Evolutionary conservation across 1,140 invertebrate genomes (phyloP).

Genomic region (Hyles vespertilio): DNA sequence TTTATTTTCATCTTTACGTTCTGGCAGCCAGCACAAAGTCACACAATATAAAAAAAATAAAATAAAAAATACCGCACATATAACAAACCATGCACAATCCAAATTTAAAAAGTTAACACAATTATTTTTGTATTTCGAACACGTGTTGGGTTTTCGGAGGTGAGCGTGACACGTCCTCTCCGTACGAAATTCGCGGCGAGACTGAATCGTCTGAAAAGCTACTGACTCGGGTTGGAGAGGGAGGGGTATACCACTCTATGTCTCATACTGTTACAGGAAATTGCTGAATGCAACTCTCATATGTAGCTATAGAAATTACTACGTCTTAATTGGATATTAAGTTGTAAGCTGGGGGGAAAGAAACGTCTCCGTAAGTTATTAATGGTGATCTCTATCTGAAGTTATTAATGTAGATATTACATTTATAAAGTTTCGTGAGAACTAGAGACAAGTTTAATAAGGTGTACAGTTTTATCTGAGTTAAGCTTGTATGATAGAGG

Average conservation of each 20-base stretch:
- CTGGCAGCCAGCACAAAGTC: conserved; percentile 26
- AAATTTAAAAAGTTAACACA: conserved; percentile 23
- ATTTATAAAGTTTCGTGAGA: too few species aligned
- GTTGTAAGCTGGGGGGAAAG: background rate
- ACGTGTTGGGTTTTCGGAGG: conserved; percentile 15
- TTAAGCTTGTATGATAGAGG: too few species aligned
- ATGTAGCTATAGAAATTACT: conserved; percentile 1
- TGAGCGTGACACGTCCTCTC: conserved; percentile 8
- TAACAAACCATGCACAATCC: background rate
- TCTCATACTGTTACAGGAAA: conserved; percentile 17
- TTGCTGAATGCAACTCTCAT: conserved; percentile 21
- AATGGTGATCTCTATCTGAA: too few species aligned
- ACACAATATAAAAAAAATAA: conserved; percentile 7
- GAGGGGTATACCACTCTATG: background rate
- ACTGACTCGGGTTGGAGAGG: conserved; percentile 19
- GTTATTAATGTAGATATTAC: too few species aligned
- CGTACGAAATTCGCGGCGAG: conserved; percentile 1
- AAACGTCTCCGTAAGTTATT: too few species aligned
- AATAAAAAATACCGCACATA: conserved; percentile 2
- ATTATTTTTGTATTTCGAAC: conserved; percentile 21
- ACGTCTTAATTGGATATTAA: conserved; percentile 7
- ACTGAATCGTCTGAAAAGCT: conserved; percentile 27
- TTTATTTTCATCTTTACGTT: conserved; percentile 32
- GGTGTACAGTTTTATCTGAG: too few species aligned
- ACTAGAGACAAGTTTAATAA: too few species aligned